These are phyloP conservation scores for Trichechus manatus DNA, from an alignment of 2,113 vertebrate species.

Conservation along the genomic window DNA sequence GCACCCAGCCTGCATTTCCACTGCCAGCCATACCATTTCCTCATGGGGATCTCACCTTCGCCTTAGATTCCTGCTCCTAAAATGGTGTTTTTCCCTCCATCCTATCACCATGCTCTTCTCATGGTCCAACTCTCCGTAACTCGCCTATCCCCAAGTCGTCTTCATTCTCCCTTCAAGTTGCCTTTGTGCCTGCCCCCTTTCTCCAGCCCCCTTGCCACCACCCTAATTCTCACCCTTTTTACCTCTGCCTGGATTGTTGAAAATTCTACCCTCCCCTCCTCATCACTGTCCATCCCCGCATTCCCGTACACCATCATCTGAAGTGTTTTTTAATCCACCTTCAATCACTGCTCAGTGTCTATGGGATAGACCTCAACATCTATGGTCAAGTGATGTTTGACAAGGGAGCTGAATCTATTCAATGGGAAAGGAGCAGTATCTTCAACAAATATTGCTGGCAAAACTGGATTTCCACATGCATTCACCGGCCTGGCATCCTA, in stretches of 20 bases:
- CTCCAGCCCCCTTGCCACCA: neutral
- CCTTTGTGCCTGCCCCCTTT: accelerated
- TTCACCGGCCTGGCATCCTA: accelerated
- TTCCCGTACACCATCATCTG: neutral
- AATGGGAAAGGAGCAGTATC: too few species aligned
- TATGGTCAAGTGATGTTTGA: neutral
- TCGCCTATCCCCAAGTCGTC: neutral
- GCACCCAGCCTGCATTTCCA: too few species aligned
- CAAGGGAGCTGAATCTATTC: neutral
- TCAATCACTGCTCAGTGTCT: neutral
- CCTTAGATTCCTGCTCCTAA: neutral
- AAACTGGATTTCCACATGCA: neutral
- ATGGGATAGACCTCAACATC: neutral
- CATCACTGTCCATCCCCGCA: neutral
- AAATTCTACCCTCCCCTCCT: neutral
- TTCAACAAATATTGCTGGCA: neutral
- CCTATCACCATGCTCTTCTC: accelerated
- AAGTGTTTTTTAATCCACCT: neutral
- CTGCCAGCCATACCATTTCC: neutral
- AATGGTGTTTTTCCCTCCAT: neutral
- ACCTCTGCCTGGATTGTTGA: neutral
- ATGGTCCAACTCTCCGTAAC: neutral
- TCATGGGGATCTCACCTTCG: neutral
- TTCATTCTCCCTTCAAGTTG: neutral
- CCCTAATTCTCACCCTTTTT: neutral